These are phyloP conservation scores for Dasyornis broadbenti DNA, from an alignment of 2,113 vertebrate genomes.

Conservation along the genomic window DNA sequence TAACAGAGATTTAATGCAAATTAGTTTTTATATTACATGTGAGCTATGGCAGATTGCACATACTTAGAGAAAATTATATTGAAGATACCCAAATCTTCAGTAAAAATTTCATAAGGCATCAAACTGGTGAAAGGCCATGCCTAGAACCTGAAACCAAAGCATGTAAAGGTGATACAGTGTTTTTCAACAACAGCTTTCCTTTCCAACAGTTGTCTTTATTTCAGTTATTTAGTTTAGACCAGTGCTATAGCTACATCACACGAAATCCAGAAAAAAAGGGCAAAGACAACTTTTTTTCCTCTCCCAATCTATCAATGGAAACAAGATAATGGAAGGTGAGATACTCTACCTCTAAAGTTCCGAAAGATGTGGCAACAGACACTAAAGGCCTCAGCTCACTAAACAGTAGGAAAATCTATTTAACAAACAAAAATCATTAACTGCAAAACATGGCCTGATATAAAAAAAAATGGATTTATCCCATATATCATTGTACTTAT, in stretches of 20 bases:
- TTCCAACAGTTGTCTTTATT: background rate
- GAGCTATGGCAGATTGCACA: background rate
- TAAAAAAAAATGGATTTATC: background rate
- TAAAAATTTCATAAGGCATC: background rate
- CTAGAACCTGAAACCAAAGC: background rate
- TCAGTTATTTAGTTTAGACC: background rate
- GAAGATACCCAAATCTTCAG: background rate
- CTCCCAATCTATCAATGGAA: background rate
- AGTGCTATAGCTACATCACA: background rate
- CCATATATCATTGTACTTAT: background rate
- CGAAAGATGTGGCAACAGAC: background rate
- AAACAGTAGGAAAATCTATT: background rate
- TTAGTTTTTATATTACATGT: background rate
- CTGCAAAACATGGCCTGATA: fast-evolving
- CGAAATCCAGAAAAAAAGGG: background rate
- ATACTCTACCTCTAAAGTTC: background rate
- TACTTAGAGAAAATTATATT: background rate
- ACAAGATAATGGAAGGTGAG: background rate
- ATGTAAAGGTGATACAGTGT: background rate
- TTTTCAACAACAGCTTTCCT: background rate
- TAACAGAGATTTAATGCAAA: background rate
- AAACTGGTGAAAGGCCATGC: background rate
- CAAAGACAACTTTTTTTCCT: background rate
- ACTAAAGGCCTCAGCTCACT: background rate
- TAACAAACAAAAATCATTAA: background rate